Conservation (phyloP, 2,888 invertebrate genomes). For the Clepsis dumicolana region DNA sequence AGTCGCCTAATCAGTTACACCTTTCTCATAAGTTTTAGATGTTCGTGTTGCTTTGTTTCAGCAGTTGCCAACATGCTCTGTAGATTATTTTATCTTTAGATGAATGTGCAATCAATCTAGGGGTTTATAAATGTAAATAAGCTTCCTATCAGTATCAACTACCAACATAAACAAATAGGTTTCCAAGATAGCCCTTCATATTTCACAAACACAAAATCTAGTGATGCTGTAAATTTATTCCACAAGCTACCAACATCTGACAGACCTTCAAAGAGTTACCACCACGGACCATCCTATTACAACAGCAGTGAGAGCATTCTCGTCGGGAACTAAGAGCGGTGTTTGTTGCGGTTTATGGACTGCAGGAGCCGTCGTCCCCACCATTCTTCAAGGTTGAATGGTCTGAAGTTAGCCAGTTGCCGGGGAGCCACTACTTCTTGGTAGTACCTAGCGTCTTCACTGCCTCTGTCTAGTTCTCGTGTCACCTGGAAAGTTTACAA, state of each 20-base stretch:
- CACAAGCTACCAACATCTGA: slow-evolving; percentile 14
- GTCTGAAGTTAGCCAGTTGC: slow-evolving; percentile 89
- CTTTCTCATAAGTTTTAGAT: background rate
- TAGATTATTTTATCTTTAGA: too few species aligned
- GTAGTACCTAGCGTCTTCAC: slow-evolving; percentile 86
- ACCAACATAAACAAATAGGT: too few species aligned
- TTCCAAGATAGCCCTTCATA: too few species aligned
- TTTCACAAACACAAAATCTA: slow-evolving; percentile 7
- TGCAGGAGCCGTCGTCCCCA: slow-evolving; percentile 91
- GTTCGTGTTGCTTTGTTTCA: too few species aligned
- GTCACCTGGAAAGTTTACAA: slow-evolving; percentile 78
- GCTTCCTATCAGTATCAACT: too few species aligned
- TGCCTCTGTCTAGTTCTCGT: slow-evolving; percentile 84
- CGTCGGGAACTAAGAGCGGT: slow-evolving; percentile 71
- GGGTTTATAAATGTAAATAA: too few species aligned
- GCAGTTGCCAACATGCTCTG: too few species aligned
- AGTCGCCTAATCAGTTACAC: background rate
- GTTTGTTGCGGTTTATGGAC: slow-evolving; percentile 86
- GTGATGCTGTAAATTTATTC: background rate
- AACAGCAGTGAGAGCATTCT: slow-evolving; percentile 3
- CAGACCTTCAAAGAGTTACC: slow-evolving; percentile 39
- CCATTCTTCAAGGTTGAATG: slow-evolving; percentile 92
- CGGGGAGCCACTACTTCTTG: slow-evolving; percentile 88
- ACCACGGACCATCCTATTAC: slow-evolving; percentile 23
- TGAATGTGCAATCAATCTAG: too few species aligned